These are phyloP conservation scores for Eulemur rubriventer DNA, from an alignment of 2,797 vertebrate species.

Conservation along the genomic window DNA sequence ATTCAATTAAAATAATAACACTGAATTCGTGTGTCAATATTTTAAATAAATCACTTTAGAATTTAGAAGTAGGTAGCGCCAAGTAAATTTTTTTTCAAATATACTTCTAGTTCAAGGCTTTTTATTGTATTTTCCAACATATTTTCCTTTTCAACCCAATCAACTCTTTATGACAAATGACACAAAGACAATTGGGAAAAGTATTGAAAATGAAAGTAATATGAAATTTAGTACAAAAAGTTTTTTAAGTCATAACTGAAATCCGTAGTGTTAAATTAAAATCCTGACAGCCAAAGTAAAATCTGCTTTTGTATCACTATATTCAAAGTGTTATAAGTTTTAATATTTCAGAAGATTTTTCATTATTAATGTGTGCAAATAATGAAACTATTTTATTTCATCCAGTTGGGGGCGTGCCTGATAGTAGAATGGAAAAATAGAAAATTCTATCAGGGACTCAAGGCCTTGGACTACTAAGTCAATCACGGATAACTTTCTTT, in stretches of 20 bases:
- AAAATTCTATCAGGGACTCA: slow-evolving; percentile 44
- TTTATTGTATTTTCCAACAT: not conserved
- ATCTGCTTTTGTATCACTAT: not conserved
- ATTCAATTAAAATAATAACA: slow-evolving; percentile 52
- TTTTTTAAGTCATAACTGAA: slow-evolving; percentile 2
- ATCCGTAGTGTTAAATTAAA: slow-evolving; percentile 10
- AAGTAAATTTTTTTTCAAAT: slow-evolving; percentile 23
- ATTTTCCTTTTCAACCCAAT: slow-evolving; percentile 40
- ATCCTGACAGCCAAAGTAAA: slow-evolving; percentile 20
- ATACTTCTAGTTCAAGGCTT: slow-evolving; percentile 11
- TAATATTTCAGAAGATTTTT: slow-evolving; percentile 20
- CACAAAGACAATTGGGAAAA: not conserved
- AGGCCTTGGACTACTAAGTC: slow-evolving; percentile 68
- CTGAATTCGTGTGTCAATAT: slow-evolving; percentile 1
- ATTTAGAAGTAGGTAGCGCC: not conserved
- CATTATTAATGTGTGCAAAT: not conserved
- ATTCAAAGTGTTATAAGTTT: not conserved
- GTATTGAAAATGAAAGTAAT: slow-evolving; percentile 2
- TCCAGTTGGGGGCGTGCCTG: slow-evolving; percentile 75
- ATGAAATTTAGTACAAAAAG: slow-evolving; percentile 12
- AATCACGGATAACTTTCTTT: slow-evolving; percentile 70
- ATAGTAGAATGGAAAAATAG: slow-evolving; percentile 48
- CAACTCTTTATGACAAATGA: slow-evolving; percentile 19
- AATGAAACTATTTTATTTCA: slow-evolving; percentile 28
- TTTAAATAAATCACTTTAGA: slow-evolving; percentile 17